Evolutionary conservation across 2,888 invertebrate genomes (phyloP).

Genomic region (Adelognathus sp.): DNA sequence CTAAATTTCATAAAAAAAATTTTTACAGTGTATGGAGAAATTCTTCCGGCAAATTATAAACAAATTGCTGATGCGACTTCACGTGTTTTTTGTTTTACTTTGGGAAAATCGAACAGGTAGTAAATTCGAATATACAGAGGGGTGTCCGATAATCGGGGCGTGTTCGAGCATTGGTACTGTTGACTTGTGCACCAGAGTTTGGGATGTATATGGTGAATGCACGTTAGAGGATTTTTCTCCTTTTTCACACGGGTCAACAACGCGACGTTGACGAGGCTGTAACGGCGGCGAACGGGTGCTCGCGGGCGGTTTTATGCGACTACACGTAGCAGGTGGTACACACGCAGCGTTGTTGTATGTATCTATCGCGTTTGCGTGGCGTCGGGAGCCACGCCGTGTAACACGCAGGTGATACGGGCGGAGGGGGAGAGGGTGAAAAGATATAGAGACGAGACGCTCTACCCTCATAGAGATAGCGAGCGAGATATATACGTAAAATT

Average conservation of each 20-base stretch:
- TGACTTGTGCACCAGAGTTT: no score
- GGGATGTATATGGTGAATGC: no score
- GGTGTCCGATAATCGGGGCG: no score
- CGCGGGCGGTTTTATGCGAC: slow-evolving; percentile 50
- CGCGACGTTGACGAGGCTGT: slow-evolving; percentile 23
- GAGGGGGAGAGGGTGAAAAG: slow-evolving; percentile 38
- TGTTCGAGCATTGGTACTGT: no score
- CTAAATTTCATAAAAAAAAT: no score
- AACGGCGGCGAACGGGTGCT: slow-evolving; percentile 43
- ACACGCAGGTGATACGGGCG: slow-evolving; percentile 63
- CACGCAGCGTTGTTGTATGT: slow-evolving; percentile 44
- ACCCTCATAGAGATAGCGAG: slow-evolving; percentile 51
- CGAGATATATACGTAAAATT: slow-evolving; percentile 8
- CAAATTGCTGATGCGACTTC: no score
- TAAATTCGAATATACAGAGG: no score
- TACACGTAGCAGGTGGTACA: slow-evolving; percentile 71
- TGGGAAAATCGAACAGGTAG: no score
- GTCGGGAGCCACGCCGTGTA: slow-evolving; percentile 48
- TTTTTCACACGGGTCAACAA: slow-evolving; percentile 5
- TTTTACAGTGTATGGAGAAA: no score
- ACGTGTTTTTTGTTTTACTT: no score
- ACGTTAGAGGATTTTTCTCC: no score
- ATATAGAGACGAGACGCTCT: slow-evolving; percentile 41
- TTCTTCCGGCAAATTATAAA: no score
- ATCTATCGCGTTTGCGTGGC: slow-evolving; percentile 41